Evolutionary conservation across 2,888 invertebrate genomes (phyloP), one percentile per base, ranked within the genome.

Genomic region (Hemistola chrysoprasaria): DNA sequence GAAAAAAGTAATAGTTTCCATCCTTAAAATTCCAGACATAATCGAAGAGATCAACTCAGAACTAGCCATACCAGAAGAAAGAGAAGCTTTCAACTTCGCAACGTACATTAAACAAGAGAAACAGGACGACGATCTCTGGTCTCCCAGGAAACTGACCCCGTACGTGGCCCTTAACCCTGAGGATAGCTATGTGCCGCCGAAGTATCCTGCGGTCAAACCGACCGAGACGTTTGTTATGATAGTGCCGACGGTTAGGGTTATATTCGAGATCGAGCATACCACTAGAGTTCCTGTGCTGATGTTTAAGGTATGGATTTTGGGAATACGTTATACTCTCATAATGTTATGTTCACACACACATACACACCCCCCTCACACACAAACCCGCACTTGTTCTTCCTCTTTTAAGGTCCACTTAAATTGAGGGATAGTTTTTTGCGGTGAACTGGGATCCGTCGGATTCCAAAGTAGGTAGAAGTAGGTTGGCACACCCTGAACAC

Each of bases 111-210:
- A 75, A 21, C 51, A 60, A 1, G 82, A 78, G 56, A 86, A 72
- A 39, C 64, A 70, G 0, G 89, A 91, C 1, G 92, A 92, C 39
- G 93, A 94, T 61, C 78, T 95, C 1, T 95, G 95, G 95, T 91
- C 92, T 33, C 92, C 94, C 0, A 93, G 91, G 65, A 92, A 93
- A 69, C 78, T 94, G 30, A 86, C 83, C 6, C 83, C 85, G 0
- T 68, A 60, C 22, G 65, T 78, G 7, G 49, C 66, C 2, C 40
- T 72, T 10, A 72, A 62, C 55, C 52, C 69, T 6, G 84, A 83
- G 23, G 81, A 82, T 1, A 65, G 55, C 7, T 88, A 86, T 47
- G 53, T 70, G 50, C 88, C 34, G n/a, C 43, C 88, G 0, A 77
- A 76, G 43, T 90, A 83, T 32, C 79, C 87, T 0, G 55, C 46